Conservation (phyloP, 2,113 vertebrate genomes). For the Tachycineta bicolor region DNA sequence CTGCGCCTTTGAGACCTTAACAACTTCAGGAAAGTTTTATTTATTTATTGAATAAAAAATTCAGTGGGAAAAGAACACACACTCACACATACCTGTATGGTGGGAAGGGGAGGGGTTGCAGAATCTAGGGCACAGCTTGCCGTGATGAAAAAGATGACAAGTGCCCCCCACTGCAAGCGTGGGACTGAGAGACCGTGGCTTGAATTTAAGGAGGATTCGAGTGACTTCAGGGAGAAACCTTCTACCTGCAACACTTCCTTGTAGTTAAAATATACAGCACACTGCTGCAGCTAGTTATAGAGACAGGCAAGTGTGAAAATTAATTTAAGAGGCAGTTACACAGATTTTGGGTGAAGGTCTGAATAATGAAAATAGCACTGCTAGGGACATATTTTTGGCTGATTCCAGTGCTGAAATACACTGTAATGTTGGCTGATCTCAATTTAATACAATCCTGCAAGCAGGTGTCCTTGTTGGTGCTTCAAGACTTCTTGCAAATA, state of each 20-base stretch:
- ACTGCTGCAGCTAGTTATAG: conserved; percentile 19
- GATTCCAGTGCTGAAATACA: conserved; percentile 56
- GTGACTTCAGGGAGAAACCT: conserved; percentile 56
- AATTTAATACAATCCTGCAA: conserved; percentile 57
- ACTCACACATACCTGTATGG: neutral
- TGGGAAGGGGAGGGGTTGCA: neutral
- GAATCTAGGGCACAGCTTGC: conserved; percentile 49
- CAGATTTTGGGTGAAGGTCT: conserved; percentile 65
- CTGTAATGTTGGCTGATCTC: conserved; percentile 55
- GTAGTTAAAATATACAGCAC: conserved; percentile 49
- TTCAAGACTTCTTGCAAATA: conserved; percentile 69
- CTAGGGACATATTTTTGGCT: conserved; percentile 70
- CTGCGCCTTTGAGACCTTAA: conserved; percentile 24
- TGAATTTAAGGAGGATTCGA: conserved; percentile 50
- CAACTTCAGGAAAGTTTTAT: conserved; percentile 65
- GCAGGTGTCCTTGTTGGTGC: conserved; percentile 64
- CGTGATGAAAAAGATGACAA: conserved; percentile 37
- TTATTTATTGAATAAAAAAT: conserved; percentile 65
- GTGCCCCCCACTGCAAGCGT: conserved; percentile 41
- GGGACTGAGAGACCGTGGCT: conserved; percentile 36
- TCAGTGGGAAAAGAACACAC: conserved; percentile 29
- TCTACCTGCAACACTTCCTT: conserved; percentile 52
- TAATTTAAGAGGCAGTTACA: conserved; percentile 58
- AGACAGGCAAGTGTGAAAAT: conserved; percentile 66
- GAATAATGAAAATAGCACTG: conserved; percentile 68